phyloP scores from a whole-genome alignment of 2,888 invertebrate genomes.

The Pristionchus fissidentatus region DNA sequence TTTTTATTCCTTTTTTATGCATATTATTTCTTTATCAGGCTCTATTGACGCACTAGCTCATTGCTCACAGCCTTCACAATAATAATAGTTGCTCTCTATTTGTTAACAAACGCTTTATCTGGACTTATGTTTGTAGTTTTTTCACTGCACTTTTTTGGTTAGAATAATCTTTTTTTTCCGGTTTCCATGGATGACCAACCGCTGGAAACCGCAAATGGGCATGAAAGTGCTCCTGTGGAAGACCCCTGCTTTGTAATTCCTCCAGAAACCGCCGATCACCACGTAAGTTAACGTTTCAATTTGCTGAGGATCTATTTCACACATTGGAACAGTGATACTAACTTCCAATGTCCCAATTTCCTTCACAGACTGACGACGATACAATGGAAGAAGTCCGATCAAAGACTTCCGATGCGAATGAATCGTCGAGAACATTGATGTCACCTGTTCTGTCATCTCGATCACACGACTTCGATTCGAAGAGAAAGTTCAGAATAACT shows the following conservation, averaged over 20 bases:
- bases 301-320: not conserved
- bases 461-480: not conserved
- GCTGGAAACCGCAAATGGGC: not conserved
- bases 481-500: slow-evolving; percentile 22
- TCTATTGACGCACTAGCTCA: too few species aligned
- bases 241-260: not conserved
- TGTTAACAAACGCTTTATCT: not conserved
- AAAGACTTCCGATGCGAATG: slow-evolving; percentile 8
- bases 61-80: not conserved
- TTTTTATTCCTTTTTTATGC: too few species aligned
- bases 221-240: not conserved
- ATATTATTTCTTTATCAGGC: too few species aligned
- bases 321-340: too few species aligned
- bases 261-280: not conserved
- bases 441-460: slow-evolving; percentile 20
- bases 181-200: slow-evolving; percentile 5
- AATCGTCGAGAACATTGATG: not conserved
- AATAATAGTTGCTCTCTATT: not conserved
- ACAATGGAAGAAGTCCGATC: slow-evolving; percentile 41
- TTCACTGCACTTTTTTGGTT: not conserved
- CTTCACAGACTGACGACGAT: slow-evolving; percentile 40
- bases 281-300: not conserved
- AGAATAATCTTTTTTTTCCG: too few species aligned
- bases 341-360: not conserved
- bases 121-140: too few species aligned